These are phyloP conservation scores for Heliothis peltigera DNA, from an alignment of 2,888 invertebrate genomes.

Conservation along the genomic window DNA sequence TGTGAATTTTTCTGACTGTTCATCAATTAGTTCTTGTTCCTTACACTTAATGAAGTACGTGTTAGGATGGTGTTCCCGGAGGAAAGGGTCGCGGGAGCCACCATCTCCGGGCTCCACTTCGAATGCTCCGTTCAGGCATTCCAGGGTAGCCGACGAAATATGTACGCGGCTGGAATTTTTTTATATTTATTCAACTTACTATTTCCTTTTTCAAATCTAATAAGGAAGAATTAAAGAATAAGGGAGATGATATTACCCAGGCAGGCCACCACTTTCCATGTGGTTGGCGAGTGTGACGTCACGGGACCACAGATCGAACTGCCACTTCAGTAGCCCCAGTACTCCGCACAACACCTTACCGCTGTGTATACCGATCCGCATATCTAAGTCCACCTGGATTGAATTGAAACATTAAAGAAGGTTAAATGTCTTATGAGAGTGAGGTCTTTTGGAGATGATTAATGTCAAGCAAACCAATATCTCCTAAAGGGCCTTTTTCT, in stretches of 20 bases:
- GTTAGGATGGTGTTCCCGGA: slow-evolving; percentile 95
- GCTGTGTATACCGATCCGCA: slow-evolving; percentile 99
- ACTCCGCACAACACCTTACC: slow-evolving; percentile 99
- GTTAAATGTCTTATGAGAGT: not conserved
- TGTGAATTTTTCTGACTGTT: slow-evolving; percentile 68
- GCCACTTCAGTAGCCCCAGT: slow-evolving; percentile 97
- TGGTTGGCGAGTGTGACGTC: slow-evolving; percentile 99
- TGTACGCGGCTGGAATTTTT: slow-evolving; percentile 94
- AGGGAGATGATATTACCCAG: slow-evolving; percentile 92
- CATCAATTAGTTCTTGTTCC: slow-evolving; percentile 92
- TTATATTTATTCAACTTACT: not conserved
- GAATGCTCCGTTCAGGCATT: slow-evolving; percentile 96
- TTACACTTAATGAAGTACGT: slow-evolving; percentile 95
- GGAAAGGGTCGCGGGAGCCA: slow-evolving; percentile 94
- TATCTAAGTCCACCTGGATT: slow-evolving; percentile 90
- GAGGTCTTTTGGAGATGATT: too few species aligned
- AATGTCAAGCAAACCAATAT: too few species aligned
- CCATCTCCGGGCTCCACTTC: slow-evolving; percentile 98
- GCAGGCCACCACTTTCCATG: slow-evolving; percentile 98
- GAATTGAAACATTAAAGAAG: not conserved
- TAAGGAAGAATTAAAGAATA: not conserved
- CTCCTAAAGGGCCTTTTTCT: too few species aligned
- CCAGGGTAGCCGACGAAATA: slow-evolving; percentile 96
- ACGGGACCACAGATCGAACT: slow-evolving; percentile 97
- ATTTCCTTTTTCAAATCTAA: too few species aligned